These are phyloP conservation scores for Andrena praecox DNA, from an alignment of 2,888 invertebrate species.

Conservation along the genomic window DNA sequence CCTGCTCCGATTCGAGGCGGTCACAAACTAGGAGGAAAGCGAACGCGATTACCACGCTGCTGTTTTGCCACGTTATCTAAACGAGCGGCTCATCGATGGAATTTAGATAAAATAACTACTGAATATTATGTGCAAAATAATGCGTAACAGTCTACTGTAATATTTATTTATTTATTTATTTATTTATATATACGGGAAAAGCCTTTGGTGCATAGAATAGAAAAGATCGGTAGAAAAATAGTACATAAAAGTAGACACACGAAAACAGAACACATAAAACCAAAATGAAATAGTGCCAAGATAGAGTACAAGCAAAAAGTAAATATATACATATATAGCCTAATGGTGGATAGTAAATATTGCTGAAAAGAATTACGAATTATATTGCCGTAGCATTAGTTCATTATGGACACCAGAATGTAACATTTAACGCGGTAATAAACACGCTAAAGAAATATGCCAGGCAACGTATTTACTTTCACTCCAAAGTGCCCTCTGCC, in stretches of 20 bases:
- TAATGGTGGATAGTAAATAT: background rate
- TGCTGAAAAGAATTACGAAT: background rate
- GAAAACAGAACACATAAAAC: no score
- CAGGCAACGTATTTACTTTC: constrained; percentile 64
- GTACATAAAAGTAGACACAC: no score
- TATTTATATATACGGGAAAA: no score
- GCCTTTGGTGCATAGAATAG: no score
- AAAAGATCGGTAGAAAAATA: no score
- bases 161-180: no score
- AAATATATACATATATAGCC: no score
- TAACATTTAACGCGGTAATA: constrained; percentile 41
- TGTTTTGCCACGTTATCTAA: background rate
- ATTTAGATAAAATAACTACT: background rate
- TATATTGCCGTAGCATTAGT: background rate
- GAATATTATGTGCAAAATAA: no score
- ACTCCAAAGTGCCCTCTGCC: constrained; percentile 50
- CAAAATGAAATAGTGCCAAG: no score
- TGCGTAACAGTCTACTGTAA: no score
- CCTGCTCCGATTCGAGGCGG: constrained; percentile 6
- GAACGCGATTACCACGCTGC: background rate
- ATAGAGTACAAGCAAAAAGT: no score
- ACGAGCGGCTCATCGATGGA: background rate
- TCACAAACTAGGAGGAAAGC: background rate
- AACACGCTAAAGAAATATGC: constrained; percentile 28
- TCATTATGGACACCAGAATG: background rate